Percentiles rank a stretch among this genome's conserved stretches.
phyloP scores from a whole-genome alignment of 2,888 invertebrate species.

The Erebia ligea region DNA sequence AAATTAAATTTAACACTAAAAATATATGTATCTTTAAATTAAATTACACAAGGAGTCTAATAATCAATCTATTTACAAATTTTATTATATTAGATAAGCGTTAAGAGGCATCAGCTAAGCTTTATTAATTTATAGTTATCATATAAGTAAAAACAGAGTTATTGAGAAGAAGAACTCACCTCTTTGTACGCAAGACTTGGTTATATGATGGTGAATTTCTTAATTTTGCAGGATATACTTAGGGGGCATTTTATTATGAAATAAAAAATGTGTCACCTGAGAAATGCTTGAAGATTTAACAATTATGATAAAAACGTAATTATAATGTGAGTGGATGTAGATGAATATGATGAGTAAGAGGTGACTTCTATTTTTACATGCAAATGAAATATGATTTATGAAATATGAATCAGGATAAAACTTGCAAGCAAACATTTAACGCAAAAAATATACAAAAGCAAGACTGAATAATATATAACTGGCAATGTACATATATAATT shows the following conservation, averaged over 20 bases:
- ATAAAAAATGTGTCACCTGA: slow-evolving; percentile 83
- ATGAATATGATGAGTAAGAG: slow-evolving; percentile 67
- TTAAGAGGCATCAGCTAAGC: slow-evolving; percentile 15
- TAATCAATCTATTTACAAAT: neutral
- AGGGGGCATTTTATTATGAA: slow-evolving; percentile 47
- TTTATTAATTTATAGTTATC: neutral
- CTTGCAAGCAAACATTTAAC: slow-evolving; percentile 62
- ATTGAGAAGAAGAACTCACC: slow-evolving; percentile 71
- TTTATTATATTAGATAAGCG: slow-evolving; percentile 8
- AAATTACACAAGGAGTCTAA: neutral
- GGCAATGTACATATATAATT: neutral
- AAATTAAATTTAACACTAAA: neutral
- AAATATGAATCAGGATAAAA: slow-evolving; percentile 53
- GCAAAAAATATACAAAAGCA: slow-evolving; percentile 32
- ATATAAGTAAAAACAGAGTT: slow-evolving; percentile 45
- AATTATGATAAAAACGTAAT: slow-evolving; percentile 63
- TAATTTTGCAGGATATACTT: slow-evolving; percentile 30
- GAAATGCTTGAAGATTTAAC: slow-evolving; percentile 85
- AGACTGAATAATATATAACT: neutral
- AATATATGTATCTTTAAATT: neutral
- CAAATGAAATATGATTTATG: slow-evolving; percentile 46
- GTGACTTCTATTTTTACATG: slow-evolving; percentile 74
- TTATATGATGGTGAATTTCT: slow-evolving; percentile 15
- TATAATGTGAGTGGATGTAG: slow-evolving; percentile 58
- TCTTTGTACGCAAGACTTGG: slow-evolving; percentile 53